A percentile compares a stretch with the other conserved stretches of the same genome.
phyloP scores from a whole-genome alignment of 35 echinoderm and acorn worm genomes.

The Stichopus chloronotus region DNA sequence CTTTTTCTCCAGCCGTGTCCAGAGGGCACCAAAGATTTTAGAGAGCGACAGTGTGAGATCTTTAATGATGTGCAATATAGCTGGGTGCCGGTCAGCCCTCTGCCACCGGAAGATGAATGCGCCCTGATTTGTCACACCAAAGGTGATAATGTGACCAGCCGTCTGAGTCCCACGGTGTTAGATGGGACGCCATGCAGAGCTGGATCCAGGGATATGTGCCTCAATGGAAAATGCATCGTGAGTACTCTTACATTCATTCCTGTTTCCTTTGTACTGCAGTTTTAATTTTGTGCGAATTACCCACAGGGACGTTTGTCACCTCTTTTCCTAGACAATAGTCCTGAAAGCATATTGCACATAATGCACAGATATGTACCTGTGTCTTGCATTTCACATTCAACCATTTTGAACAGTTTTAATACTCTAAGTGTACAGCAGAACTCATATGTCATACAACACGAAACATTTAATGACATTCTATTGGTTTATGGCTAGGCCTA shows the following conservation, averaged over 20 bases:
- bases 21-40: constrained; percentile 12
- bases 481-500: too few relatives aligned
- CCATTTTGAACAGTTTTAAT: too few relatives aligned
- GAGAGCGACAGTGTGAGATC: constrained; percentile 35
- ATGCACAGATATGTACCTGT: too few relatives aligned
- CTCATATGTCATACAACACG: too few relatives aligned
- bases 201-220: constrained; percentile 79
- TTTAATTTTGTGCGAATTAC: too few relatives aligned
- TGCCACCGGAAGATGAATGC: constrained; percentile 21
- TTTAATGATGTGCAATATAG: constrained; percentile 58
- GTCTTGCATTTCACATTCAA: too few relatives aligned
- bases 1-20: constrained; percentile 27
- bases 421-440: too few relatives aligned
- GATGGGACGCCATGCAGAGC: constrained; percentile 87
- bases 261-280: too few relatives aligned
- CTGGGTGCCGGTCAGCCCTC: constrained; percentile 1
- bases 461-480: too few relatives aligned
- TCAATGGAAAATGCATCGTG: constrained; percentile 87
- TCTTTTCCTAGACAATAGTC: too few relatives aligned
- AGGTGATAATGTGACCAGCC: constrained; percentile 7
- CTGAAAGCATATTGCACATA: too few relatives aligned
- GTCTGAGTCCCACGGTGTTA: constrained; percentile 50
- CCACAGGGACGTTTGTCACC: too few relatives aligned
- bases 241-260: not conserved
- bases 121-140: constrained; percentile 19